Percentiles rank a stretch among this genome's conserved stretches.
Conservation (phyloP, 2,797 vertebrate species). For the Mus minutoides region DNA sequence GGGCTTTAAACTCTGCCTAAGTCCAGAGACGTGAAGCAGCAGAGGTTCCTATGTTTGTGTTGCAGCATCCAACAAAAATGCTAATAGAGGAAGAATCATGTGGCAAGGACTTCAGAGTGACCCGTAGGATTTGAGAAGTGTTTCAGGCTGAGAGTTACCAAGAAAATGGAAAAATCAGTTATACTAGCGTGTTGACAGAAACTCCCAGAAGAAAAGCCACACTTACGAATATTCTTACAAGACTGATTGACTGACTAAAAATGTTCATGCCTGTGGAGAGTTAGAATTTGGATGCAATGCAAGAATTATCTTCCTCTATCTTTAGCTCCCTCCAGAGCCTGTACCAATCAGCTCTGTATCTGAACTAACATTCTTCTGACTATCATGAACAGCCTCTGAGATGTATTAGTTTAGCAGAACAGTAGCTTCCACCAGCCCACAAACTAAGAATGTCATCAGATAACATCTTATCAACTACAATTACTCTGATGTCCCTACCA, state of each 20-base stretch:
- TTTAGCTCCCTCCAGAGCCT: not conserved
- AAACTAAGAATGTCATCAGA: not conserved
- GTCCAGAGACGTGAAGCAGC: not conserved
- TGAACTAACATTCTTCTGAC: not conserved
- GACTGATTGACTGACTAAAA: not conserved
- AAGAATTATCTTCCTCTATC: not conserved
- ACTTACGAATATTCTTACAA: not conserved
- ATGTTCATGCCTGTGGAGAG: not conserved
- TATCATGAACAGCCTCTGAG: not conserved
- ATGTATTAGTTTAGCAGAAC: not conserved
- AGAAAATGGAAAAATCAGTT: not conserved
- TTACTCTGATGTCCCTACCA: not conserved
- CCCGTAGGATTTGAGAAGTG: not conserved
- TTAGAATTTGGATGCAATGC: not conserved
- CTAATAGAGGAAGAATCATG: not conserved
- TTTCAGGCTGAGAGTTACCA: not conserved
- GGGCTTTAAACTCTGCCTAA: not conserved
- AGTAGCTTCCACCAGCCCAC: not conserved
- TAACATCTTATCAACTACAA: not conserved
- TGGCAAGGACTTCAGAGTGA: not conserved
- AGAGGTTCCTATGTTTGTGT: not conserved
- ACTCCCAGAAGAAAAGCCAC: not conserved
- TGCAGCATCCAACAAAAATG: not conserved
- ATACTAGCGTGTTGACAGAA: not conserved
- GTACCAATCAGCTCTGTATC: not conserved